These are phyloP conservation scores for Pangasius mekongensis DNA, from an alignment of 2,797 vertebrate species.

Conservation along the genomic window DNA sequence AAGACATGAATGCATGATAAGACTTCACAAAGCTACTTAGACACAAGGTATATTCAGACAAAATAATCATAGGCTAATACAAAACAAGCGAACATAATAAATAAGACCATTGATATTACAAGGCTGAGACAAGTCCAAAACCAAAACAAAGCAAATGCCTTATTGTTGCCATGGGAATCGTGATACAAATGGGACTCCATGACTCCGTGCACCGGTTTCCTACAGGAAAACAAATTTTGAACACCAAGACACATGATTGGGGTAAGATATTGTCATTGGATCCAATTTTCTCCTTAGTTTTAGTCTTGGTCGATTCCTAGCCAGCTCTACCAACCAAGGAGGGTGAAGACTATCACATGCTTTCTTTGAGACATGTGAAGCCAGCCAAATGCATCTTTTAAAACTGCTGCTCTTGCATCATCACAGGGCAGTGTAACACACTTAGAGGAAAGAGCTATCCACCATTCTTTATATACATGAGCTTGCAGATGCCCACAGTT, in stretches of 20 bases:
- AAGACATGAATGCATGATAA: neutral
- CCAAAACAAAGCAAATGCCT: neutral
- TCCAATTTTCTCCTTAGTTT: no score
- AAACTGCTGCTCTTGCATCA: neutral
- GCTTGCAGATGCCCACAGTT: neutral
- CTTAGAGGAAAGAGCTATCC: no score
- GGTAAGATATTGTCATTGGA: neutral
- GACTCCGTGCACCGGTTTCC: neutral
- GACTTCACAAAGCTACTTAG: neutral
- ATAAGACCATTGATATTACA: neutral
- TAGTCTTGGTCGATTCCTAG: neutral
- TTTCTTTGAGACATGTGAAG: neutral
- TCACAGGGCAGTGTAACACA: no score
- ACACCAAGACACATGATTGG: neutral
- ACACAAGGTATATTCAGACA: neutral
- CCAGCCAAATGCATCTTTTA: neutral
- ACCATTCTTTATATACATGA: neutral
- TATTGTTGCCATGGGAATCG: neutral
- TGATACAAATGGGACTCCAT: neutral
- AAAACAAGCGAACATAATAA: neutral
- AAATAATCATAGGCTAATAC: neutral
- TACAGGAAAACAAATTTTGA: neutral
- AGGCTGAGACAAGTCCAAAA: neutral
- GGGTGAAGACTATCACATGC: neutral
- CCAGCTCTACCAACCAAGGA: neutral